Percentiles rank a stretch among this genome's conserved stretches.
These are phyloP conservation scores for Prinia subflava DNA, from an alignment of 2,113 vertebrate species.

Conservation along the genomic window DNA sequence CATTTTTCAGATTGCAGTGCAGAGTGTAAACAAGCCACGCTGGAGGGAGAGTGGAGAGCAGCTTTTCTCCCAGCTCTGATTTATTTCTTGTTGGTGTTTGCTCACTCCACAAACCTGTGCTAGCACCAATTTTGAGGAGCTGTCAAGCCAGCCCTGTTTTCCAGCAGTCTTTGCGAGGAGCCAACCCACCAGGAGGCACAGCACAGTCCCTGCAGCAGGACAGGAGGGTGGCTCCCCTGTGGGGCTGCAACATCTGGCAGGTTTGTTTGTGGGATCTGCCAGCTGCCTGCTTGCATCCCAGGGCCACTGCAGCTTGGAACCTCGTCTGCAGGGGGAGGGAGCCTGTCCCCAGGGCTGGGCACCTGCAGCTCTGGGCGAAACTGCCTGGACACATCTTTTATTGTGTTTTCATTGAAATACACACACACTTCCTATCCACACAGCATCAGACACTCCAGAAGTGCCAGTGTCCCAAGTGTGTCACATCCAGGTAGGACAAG, in stretches of 20 bases:
- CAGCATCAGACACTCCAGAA: not conserved
- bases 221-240: not conserved
- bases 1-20: constrained; percentile 22
- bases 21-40: constrained; percentile 1
- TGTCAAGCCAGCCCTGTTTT: not conserved
- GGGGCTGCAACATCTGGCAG: constrained; percentile 22
- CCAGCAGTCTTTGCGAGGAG: not conserved
- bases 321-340: not conserved
- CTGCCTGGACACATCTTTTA: not conserved
- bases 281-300: not conserved
- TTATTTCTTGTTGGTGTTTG: not conserved
- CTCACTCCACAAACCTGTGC: not conserved
- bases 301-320: not conserved
- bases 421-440: not conserved
- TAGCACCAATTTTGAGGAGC: not conserved
- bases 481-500: not conserved
- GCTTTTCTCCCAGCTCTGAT: not conserved
- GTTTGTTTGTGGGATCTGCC: not conserved
- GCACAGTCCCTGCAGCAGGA: not conserved
- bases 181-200: not conserved
- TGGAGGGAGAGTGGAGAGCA: not conserved
- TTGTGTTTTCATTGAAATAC: not conserved
- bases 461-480: not conserved
- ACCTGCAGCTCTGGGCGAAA: not conserved
- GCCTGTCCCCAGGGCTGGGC: not conserved